phyloP scores from a whole-genome alignment of 2,113 vertebrate genomes.

The Chrysemys picta region DNA sequence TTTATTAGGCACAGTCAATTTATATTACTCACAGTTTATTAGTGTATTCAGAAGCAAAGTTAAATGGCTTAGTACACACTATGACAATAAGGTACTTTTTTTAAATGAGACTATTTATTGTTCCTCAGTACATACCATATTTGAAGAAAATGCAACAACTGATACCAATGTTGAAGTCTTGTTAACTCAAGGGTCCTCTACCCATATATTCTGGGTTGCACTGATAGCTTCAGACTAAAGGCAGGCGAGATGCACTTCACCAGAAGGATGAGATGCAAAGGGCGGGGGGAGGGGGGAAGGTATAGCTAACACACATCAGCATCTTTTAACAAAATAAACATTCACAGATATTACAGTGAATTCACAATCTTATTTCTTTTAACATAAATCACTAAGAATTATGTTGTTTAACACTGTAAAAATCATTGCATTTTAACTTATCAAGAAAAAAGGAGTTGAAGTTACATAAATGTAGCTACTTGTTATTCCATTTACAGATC shows the following conservation, averaged over 20 bases:
- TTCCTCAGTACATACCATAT: slow-evolving; percentile 4
- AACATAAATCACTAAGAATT: neutral
- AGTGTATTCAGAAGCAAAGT: slow-evolving; percentile 22
- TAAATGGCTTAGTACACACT: slow-evolving; percentile 23
- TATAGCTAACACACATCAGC: neutral
- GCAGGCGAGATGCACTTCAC: neutral
- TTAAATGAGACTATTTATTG: slow-evolving; percentile 11
- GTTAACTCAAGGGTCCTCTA: neutral
- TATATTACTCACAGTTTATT: slow-evolving; percentile 51
- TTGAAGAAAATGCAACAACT: neutral
- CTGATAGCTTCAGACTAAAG: neutral
- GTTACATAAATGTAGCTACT: neutral
- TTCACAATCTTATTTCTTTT: neutral
- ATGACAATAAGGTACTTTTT: slow-evolving; percentile 52
- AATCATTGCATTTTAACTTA: neutral
- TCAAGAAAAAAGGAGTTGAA: neutral
- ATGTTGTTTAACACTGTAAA: neutral
- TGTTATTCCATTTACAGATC: neutral
- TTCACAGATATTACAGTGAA: neutral
- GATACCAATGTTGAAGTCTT: neutral
- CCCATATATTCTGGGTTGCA: neutral
- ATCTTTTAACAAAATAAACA: neutral
- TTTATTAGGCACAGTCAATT: neutral
- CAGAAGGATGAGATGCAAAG: neutral
- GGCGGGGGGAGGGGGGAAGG: neutral